A percentile compares a stretch with the other conserved stretches of the same genome.
Evolutionary conservation across 2,888 invertebrate genomes (phyloP).

Genomic region (Lithophane ornitopus): DNA sequence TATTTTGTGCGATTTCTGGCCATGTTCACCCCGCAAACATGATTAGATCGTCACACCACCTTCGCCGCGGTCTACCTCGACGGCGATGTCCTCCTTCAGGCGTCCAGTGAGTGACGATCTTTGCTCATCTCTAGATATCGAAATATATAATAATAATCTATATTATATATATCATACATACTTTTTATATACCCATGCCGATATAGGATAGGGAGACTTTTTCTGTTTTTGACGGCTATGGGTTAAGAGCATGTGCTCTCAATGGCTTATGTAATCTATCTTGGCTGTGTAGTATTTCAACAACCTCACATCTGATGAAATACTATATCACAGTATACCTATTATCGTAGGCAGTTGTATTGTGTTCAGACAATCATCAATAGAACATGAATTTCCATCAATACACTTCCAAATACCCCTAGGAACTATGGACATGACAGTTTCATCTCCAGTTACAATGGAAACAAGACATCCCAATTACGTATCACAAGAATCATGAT

Average conservation of each 20-base stretch:
- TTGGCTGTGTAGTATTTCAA: too few relatives aligned
- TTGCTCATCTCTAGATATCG: too few relatives aligned
- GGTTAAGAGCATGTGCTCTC: background rate
- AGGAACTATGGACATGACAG: background rate
- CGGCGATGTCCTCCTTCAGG: too few relatives aligned
- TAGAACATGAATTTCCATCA: background rate
- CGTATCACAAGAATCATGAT: slow-evolving; percentile 37
- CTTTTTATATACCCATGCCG: background rate
- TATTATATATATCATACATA: background rate
- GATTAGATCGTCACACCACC: too few relatives aligned
- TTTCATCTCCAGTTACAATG: background rate
- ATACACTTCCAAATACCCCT: background rate
- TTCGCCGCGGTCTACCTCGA: too few relatives aligned
- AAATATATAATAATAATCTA: too few relatives aligned
- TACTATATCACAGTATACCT: background rate
- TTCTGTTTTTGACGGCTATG: background rate
- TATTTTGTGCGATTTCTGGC: too few relatives aligned
- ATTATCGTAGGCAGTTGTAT: too few relatives aligned
- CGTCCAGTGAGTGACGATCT: too few relatives aligned
- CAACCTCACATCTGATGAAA: background rate
- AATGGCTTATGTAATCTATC: background rate
- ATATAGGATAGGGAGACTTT: background rate
- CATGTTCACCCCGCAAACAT: too few relatives aligned
- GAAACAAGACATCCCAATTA: slow-evolving; percentile 37
- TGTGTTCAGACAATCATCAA: background rate